Evolutionary conservation across 2,888 invertebrate genomes (phyloP).

Genomic region (Drosophila algonquin): DNA sequence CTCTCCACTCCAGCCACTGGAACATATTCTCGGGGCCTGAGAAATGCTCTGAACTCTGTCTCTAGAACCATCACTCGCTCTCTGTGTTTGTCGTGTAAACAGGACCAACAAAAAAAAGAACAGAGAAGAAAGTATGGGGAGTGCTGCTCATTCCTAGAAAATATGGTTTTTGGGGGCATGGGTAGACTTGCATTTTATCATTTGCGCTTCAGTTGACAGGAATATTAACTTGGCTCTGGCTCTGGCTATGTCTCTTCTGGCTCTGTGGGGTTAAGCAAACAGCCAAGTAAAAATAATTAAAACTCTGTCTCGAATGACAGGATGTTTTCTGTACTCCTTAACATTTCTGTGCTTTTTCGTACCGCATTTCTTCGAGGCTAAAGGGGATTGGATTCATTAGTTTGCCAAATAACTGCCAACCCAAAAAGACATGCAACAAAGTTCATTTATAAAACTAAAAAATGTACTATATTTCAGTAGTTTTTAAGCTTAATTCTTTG

Average conservation of each 20-base stretch:
- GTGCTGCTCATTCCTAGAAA: neutral
- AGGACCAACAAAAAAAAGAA: conserved; percentile 8
- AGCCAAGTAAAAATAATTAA: conserved; percentile 72
- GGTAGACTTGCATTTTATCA: conserved; percentile 65
- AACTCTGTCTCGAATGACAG: conserved; percentile 56
- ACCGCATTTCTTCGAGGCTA: conserved; percentile 34
- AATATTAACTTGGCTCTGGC: conserved; percentile 60
- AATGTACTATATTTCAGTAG: neutral
- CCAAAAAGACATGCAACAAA: conserved; percentile 21
- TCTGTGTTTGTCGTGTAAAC: conserved; percentile 47
- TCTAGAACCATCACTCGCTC: neutral
- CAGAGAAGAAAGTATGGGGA: too few relatives aligned
- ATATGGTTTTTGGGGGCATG: neutral
- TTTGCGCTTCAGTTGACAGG: conserved; percentile 69
- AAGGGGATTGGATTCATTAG: conserved; percentile 79
- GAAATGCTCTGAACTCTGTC: neutral
- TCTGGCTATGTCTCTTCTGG: conserved; percentile 16
- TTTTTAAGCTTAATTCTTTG: neutral
- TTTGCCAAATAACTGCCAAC: conserved; percentile 64
- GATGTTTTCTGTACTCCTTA: conserved; percentile 18
- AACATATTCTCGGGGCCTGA: conserved; percentile 27
- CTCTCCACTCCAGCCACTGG: conserved; percentile 32
- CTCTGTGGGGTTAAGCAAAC: conserved; percentile 51
- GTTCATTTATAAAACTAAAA: conserved; percentile 53
- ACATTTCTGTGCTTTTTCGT: conserved; percentile 14